A percentile compares a stretch with the other conserved stretches of the same genome.
These are phyloP conservation scores for Tachysurus fulvidraco DNA, from an alignment of 2,113 vertebrate species.

Conservation along the genomic window DNA sequence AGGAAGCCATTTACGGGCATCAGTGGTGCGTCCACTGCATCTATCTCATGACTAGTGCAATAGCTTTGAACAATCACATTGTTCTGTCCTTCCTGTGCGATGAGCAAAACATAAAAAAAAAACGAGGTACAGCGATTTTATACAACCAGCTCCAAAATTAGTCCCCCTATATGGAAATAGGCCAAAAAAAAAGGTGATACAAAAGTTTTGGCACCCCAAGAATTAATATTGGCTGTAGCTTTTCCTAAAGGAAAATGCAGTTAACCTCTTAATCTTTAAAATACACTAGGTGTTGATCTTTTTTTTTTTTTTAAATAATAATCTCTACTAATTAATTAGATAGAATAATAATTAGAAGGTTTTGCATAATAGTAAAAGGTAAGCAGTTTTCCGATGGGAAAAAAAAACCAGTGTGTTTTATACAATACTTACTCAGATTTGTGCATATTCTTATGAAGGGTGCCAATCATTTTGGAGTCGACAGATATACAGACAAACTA, in stretches of 20 bases:
- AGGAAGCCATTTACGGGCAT: constrained; percentile 11
- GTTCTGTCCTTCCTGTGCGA: background rate
- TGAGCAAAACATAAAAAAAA: background rate
- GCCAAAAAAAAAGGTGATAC: background rate
- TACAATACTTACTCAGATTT: no score
- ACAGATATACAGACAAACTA: background rate
- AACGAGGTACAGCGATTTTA: background rate
- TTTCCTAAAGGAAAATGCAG: background rate
- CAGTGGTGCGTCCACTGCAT: background rate
- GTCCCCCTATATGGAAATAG: background rate
- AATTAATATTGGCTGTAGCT: background rate
- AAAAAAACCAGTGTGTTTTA: background rate
- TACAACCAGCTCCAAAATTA: background rate
- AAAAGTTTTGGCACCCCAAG: background rate
- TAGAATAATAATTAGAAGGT: background rate
- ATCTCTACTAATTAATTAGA: background rate
- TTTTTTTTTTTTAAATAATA: no score
- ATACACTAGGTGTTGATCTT: background rate
- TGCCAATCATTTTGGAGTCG: background rate
- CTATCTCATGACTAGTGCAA: background rate
- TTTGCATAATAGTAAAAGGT: background rate
- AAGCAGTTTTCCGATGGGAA: background rate
- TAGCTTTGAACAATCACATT: constrained; percentile 1
- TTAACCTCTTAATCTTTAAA: background rate
- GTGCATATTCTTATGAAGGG: background rate